Evolutionary conservation across 2,113 vertebrate genomes (phyloP).

Genomic region (Pedionomus torquatus): DNA sequence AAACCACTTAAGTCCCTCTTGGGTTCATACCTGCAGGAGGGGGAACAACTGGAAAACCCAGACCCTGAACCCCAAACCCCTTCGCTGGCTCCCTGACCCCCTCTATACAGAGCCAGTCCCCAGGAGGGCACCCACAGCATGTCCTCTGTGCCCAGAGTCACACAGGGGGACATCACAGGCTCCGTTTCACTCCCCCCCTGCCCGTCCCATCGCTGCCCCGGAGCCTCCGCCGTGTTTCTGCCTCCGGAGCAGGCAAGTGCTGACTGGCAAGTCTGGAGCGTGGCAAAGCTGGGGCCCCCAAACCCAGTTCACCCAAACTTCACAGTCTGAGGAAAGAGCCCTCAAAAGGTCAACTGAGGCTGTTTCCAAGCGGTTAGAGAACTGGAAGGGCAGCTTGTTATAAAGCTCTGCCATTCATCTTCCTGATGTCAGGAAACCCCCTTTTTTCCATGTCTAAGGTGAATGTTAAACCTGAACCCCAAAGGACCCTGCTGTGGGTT

Average conservation of each 20-base stretch:
- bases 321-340: neutral
- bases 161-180: accelerated
- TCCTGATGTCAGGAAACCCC: slow-evolving; percentile 36
- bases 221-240: neutral
- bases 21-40: neutral
- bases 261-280: neutral
- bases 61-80: neutral
- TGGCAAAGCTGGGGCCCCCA: neutral
- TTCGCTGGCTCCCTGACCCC: neutral
- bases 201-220: accelerated
- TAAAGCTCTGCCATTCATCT: neutral
- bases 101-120: neutral
- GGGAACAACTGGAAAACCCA: neutral
- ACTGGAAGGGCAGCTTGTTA: slow-evolving; percentile 7
- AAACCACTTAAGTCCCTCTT: neutral
- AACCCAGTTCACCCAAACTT: neutral
- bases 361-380: neutral
- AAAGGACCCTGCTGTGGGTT: neutral
- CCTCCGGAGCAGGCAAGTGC: neutral
- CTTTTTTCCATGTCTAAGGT: slow-evolving; percentile 23
- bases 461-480: slow-evolving; percentile 11
- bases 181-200: accelerated
- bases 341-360: neutral
- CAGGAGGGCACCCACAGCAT: neutral
- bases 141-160: neutral